phyloP scores from a whole-genome alignment of 2,797 vertebrate species.

The Cetoscarus ocellatus region DNA sequence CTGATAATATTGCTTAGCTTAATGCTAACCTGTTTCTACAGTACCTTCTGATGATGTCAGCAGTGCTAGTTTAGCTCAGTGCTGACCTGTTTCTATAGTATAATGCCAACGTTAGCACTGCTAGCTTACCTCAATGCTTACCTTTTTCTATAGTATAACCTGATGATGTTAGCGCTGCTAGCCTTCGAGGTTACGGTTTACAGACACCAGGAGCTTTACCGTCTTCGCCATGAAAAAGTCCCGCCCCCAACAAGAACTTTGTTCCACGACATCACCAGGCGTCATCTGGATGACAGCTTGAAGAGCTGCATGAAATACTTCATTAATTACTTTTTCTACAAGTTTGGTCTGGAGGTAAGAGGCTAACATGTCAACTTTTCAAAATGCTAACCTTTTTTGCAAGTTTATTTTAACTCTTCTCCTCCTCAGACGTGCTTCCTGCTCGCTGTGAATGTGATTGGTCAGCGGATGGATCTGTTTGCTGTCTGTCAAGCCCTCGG shows the following conservation, averaged over 20 bases:
- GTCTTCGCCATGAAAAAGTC: slow-evolving; percentile 88
- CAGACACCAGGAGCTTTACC: slow-evolving; percentile 93
- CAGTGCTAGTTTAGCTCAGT: slow-evolving; percentile 28
- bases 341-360: slow-evolving; percentile 94
- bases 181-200: slow-evolving; percentile 95
- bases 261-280: slow-evolving; percentile 92
- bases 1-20: slow-evolving; percentile 76
- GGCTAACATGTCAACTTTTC: not conserved
- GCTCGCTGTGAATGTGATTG: slow-evolving; percentile 93
- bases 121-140: not conserved
- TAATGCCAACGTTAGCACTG: slow-evolving; percentile 88
- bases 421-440: slow-evolving; percentile 91
- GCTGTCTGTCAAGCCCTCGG: slow-evolving; percentile 93
- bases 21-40: not conserved
- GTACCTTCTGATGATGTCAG: slow-evolving; percentile 83
- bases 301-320: slow-evolving; percentile 94
- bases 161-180: slow-evolving; percentile 92
- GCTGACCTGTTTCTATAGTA: slow-evolving; percentile 74
- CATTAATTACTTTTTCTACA: slow-evolving; percentile 97
- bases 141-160: slow-evolving; percentile 85
- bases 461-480: slow-evolving; percentile 96
- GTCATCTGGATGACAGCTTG: slow-evolving; percentile 90
- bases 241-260: slow-evolving; percentile 90
- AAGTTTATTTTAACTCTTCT: not conserved
- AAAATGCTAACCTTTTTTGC: not conserved